Evolutionary conservation across 2,797 vertebrate genomes (phyloP), one percentile per base, ranked within the genome.

Genomic region (Danio aesculapii): DNA sequence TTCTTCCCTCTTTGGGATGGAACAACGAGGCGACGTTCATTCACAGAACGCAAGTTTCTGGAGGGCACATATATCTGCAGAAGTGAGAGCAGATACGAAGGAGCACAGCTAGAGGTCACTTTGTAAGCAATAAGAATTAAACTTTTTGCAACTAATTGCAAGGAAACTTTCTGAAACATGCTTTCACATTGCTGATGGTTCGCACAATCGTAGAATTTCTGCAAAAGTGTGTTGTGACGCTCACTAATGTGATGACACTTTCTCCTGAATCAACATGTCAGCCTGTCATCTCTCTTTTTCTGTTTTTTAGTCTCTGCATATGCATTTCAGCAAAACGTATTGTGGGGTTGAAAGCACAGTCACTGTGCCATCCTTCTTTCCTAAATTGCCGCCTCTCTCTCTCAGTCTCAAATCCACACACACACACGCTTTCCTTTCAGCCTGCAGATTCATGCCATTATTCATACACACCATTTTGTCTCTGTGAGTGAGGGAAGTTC

Each of bases 401-500:
- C 14, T 16, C 21, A 3, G 30, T 41, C 13, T 55, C 70, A 21
- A 17, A 47, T 11, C 6, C 47, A 1, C 19, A 8, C 46, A 12
- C 53, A 10, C 12, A 30, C 47, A 3, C 30, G 3, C 30, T 30
- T 30, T 12, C 44, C 17, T 62, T 81, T 50, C 84, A 63, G 83
- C 88, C 88, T 82, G 76, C 81, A 75, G 85, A 81, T 86, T 17
- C 30, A 19, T 16, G 46, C 70, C 46, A 81, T 91, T 90, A 92
- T 92, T 92, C 89, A 92, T 92, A 87, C 85, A 79, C 80, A 86
- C 86, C 82, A 87, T 92, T 92, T 91, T 83, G 81, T 87, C 89
- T 87, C 78, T 86, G 81, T 81, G 86, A 89, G 85, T 87, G 87
- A 88, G 85, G 84, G 83, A 88, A 87, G 82, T 85, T 88, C 84